Evolutionary conservation across 2,113 vertebrate genomes (phyloP), one percentile per base, ranked within the genome.

Genomic region (Ondatra zibethicus): DNA sequence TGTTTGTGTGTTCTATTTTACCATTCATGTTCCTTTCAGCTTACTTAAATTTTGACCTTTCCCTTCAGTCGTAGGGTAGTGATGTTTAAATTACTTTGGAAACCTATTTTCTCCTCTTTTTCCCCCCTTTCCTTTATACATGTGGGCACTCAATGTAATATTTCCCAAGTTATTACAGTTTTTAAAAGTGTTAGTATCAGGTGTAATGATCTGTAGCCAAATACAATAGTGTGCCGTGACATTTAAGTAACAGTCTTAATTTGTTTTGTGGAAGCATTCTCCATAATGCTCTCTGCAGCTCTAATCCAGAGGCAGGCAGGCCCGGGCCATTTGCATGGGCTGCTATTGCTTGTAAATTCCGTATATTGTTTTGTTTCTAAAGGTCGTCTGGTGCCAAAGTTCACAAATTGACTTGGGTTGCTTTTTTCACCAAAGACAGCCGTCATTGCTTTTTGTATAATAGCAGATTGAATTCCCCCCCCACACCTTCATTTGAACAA

Each of bases 141-240:
- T 98, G 98, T 95, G 98, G 98, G 98, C 99, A 99, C 98, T 98
- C 98, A 96, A 39, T 98, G 99, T 99, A 98, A 99, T 99, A 99
- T 99, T 99, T 99, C 99, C 99, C 99, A 99, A 99, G 99, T 99
- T 99, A 99, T 99, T 99, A 99, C 99, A 98, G 99, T 99, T 99
- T 99, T 99, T 98, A 97, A 99, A 99, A 99, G 99, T 98, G 99
- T 98, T 99, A 99, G 99, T 99, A 99, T 99, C 99, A 98, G 99
- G 99, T 99, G 99, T 99, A 99, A 99, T 99, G 99, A 99, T 99
- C 99, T 99, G 99, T 99, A 99, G 99, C 99, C 98, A 99, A 99
- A 99, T 99, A 99, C 99, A 99, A 99, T 99, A 98, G 99, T 99
- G 99, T 99, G 99, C 99, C 98, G 98, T 99, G 99, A 99, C 99